Evolutionary conservation across 1,140 invertebrate species (phyloP).

Genomic region (Ctenoplectra terminalis): DNA sequence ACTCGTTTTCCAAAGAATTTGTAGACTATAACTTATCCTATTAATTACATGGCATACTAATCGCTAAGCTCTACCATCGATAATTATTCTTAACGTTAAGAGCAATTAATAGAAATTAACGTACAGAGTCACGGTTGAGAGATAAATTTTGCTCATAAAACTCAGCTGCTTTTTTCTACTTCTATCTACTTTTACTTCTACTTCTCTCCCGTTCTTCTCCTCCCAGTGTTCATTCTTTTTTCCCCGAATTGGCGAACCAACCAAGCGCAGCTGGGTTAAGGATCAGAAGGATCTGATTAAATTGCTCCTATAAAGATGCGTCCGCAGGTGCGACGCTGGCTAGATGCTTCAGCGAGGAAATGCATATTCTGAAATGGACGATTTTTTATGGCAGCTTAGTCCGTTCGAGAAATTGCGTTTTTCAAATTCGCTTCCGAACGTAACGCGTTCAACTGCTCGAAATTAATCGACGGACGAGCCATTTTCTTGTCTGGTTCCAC

Average conservation of each 20-base stretch:
- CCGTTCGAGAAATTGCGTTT: conserved; percentile 18
- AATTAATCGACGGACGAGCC: conserved; percentile 12
- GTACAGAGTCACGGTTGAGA: conserved; percentile 34
- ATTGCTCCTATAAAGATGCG: conserved; percentile 62
- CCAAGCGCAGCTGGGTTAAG: conserved; percentile 67
- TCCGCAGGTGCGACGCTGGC: conserved; percentile 60
- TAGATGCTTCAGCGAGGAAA: conserved; percentile 23
- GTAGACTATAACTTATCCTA: conserved; percentile 28
- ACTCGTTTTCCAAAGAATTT: conserved; percentile 10
- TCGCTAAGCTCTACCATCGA: conserved; percentile 45
- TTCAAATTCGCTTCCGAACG: background rate
- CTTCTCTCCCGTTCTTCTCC: background rate
- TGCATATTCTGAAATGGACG: conserved; percentile 39
- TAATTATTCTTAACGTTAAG: conserved; percentile 39
- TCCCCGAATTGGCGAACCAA: conserved; percentile 27
- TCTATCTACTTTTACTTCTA: background rate
- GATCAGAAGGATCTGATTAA: conserved; percentile 70
- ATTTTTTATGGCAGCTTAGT: conserved; percentile 37
- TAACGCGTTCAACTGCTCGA: background rate
- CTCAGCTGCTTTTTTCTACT: background rate
- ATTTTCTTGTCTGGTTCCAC: background rate
- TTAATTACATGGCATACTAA: conserved; percentile 37
- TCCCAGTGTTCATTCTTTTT: background rate
- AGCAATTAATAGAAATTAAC: conserved; percentile 43
- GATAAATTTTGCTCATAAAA: conserved; percentile 46